Evolutionary conservation across 2,113 vertebrate species (phyloP).

Genomic region (Sciurus niger): DNA sequence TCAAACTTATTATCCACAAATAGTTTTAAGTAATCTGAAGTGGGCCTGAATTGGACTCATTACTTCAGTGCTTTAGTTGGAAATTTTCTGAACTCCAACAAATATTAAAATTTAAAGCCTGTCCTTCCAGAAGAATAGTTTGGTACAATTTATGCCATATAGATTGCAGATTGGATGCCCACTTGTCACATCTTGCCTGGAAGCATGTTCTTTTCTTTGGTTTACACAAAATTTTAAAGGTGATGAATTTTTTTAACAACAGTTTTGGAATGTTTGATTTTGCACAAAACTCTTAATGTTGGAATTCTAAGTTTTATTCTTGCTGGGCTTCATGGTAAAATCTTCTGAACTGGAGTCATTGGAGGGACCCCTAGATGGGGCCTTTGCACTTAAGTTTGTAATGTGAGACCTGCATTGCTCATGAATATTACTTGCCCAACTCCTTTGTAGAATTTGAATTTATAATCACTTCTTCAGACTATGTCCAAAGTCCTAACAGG

Average conservation of each 20-base stretch:
- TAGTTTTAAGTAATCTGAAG: background rate
- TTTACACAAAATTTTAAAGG: background rate
- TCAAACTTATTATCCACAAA: background rate
- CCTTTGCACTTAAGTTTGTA: background rate
- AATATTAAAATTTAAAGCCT: background rate
- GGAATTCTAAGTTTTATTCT: background rate
- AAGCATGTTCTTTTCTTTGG: background rate
- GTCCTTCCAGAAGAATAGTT: background rate
- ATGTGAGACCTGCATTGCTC: background rate
- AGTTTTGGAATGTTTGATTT: conserved; percentile 42
- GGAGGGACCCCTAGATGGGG: background rate
- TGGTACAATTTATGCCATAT: background rate
- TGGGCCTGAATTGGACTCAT: background rate
- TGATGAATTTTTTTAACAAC: background rate
- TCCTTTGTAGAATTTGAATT: background rate
- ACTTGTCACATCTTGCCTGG: background rate
- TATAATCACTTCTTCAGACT: background rate
- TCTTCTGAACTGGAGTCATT: background rate
- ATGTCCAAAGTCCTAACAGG: background rate
- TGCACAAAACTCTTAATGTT: background rate
- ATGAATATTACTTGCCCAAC: background rate
- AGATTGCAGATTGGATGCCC: background rate
- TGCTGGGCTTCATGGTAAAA: background rate
- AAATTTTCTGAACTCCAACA: background rate
- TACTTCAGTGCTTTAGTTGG: background rate